These are phyloP conservation scores for Cariama cristata DNA, from an alignment of 2,113 vertebrate genomes.

Conservation along the genomic window DNA sequence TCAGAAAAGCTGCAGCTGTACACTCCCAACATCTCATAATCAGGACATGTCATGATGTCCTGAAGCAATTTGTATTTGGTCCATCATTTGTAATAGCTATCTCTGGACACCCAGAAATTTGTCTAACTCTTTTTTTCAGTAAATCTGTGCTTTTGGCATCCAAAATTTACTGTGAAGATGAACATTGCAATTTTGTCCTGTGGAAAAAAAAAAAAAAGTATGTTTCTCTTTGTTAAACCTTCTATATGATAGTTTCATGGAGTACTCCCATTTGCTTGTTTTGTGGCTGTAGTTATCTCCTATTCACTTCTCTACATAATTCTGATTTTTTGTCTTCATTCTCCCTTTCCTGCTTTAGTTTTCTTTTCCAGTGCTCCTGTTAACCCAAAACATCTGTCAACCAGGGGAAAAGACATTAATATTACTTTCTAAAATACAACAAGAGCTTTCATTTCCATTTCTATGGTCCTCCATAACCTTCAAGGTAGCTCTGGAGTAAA, in stretches of 20 bases:
- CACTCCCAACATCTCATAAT: neutral
- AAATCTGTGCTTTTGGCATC: neutral
- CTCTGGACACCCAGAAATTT: neutral
- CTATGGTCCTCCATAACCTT: neutral
- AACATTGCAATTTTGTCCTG: neutral
- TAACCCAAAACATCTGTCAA: neutral
- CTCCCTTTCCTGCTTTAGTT: neutral
- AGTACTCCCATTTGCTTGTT: neutral
- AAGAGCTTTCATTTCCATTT: neutral
- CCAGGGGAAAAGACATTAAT: neutral
- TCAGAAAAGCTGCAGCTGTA: neutral
- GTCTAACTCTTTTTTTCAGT: neutral
- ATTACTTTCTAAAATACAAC: neutral
- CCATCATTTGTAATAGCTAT: neutral
- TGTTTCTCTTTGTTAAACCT: neutral
- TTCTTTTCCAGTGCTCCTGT: neutral
- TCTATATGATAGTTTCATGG: neutral
- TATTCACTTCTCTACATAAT: neutral
- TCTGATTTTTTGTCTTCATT: neutral
- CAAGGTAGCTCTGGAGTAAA: neutral
- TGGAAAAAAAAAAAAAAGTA: neutral
- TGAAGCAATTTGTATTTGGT: neutral
- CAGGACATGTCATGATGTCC: neutral
- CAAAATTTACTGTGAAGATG: neutral
- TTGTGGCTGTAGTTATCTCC: neutral